Base-by-base conservation (phyloP, 2,888 invertebrate species). In the Chloromyia formosa region DNA sequence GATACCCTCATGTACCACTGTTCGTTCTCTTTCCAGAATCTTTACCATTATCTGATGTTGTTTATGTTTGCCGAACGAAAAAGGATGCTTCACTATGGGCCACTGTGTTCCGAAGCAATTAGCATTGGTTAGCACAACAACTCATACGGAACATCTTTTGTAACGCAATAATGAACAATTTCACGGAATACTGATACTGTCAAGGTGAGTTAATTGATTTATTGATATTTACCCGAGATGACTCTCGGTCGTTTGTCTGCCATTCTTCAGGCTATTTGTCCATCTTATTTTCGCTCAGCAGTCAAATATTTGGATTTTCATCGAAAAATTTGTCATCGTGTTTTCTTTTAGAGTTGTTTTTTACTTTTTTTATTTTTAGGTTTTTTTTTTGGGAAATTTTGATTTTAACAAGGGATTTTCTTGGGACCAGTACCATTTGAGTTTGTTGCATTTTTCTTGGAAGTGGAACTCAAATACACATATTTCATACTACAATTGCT, bases 141-240 rank as follows among this genome's bases (percentile, higher is more conserved):
- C 61, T 54, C 49, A 9, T 49, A 61, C 54, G 61, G 20, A n/a
- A 35, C 53, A 23, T 71, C 79, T 78, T 77, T 79, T 79, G 78
- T 79, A 76, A 75, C 77, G 75, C 77, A 74, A 78, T 78, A 79
- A 78, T 79, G 78, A 77, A 76, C 79, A 79, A 79, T 79, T 79
- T 79, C 79, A 79, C 77, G 79, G 79, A 79, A 79, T 77, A 78
- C 74, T 77, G 78, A 77, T 78, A 77, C 78, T 79, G 79, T 79
- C 78, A 79, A 78, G 78, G 74, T 73, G 77, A 79, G 79, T 77
- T 83, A 83, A 83, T 83, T 83, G 83, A 83, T 83, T 83, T 83
- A 83, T 83, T 83, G 83, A 82, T 83, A 83, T 83, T 83, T 83
- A 83, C 82, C 12, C 53, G 35, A 62, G 64, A 54, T 40, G 18